phyloP scores from a whole-genome alignment of 2,113 vertebrate species.

The Calonectris borealis region DNA sequence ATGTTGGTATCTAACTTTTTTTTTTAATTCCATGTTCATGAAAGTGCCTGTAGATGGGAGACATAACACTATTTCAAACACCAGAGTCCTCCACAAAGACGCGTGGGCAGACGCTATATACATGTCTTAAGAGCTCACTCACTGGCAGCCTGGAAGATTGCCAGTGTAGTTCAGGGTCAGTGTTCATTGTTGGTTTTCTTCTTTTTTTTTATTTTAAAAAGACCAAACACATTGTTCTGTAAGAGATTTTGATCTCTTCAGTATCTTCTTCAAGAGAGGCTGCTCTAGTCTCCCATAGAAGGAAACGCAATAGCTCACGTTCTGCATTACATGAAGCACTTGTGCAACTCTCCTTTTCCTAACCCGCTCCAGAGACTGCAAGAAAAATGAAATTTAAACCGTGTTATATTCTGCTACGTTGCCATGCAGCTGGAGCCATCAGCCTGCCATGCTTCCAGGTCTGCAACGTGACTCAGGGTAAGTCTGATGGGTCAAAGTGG shows the following conservation, averaged over 20 bases:
- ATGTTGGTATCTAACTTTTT: background rate
- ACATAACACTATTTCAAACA: slow-evolving; percentile 64
- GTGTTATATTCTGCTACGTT: slow-evolving; percentile 46
- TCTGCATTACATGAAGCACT: slow-evolving; percentile 36
- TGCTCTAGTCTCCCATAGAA: slow-evolving; percentile 36
- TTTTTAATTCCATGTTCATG: slow-evolving; percentile 53
- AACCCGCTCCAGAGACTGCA: slow-evolving; percentile 35
- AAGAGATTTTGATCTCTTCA: slow-evolving; percentile 16
- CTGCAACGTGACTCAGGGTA: slow-evolving; percentile 3
- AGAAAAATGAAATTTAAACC: slow-evolving; percentile 26
- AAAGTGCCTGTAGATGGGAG: slow-evolving; percentile 72
- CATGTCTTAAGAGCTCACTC: background rate
- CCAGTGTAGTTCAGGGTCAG: background rate
- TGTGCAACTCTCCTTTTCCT: slow-evolving; percentile 42
- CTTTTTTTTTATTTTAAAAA: slow-evolving; percentile 1
- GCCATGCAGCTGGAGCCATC: slow-evolving; percentile 48
- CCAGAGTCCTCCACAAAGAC: slow-evolving; percentile 20
- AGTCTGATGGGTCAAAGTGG: slow-evolving; percentile 52
- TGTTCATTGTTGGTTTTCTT: background rate
- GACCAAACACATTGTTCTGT: background rate
- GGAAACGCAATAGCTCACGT: slow-evolving; percentile 9
- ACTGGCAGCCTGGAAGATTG: slow-evolving; percentile 37
- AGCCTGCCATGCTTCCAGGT: slow-evolving; percentile 66
- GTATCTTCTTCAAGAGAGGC: background rate
- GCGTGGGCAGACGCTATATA: background rate